Evolutionary conservation across 1,140 invertebrate species (phyloP).

Genomic region (Panulirus ornatus): DNA sequence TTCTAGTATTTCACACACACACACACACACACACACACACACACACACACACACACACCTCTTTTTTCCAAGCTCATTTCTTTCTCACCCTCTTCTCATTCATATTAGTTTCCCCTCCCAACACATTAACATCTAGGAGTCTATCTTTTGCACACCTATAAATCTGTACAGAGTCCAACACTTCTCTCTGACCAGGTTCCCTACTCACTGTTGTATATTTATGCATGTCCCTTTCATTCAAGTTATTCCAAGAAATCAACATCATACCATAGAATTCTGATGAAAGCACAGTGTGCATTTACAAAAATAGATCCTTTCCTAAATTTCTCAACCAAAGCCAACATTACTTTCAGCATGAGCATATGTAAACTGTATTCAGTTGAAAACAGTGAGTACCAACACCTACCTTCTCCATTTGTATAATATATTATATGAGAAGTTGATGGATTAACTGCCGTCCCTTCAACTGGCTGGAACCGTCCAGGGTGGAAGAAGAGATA

Average conservation of each 20-base stretch:
- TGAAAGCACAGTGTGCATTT: background rate
- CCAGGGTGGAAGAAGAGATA: conserved; percentile 55
- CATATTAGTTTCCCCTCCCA: no score
- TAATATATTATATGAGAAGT: conserved; percentile 39
- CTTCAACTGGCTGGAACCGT: conserved; percentile 11
- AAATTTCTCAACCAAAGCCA: background rate
- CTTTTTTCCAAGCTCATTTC: no score
- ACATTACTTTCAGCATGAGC: background rate
- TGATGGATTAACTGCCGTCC: background rate
- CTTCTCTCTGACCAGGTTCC: no score
- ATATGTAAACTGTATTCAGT: background rate
- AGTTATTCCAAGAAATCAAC: background rate
- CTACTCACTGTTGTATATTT: no score
- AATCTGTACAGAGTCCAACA: no score
- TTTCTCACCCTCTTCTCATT: no score
- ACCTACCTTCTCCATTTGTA: conserved; percentile 43
- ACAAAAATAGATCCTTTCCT: background rate
- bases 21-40: background rate
- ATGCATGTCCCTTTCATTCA: no score
- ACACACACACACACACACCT: background rate
- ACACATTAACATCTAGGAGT: no score
- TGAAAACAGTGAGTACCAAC: background rate
- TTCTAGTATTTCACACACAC: background rate
- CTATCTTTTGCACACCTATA: no score
- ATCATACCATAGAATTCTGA: background rate